Evolutionary conservation across 2,888 invertebrate genomes (phyloP).

Genomic region (Euzophera pinguis): DNA sequence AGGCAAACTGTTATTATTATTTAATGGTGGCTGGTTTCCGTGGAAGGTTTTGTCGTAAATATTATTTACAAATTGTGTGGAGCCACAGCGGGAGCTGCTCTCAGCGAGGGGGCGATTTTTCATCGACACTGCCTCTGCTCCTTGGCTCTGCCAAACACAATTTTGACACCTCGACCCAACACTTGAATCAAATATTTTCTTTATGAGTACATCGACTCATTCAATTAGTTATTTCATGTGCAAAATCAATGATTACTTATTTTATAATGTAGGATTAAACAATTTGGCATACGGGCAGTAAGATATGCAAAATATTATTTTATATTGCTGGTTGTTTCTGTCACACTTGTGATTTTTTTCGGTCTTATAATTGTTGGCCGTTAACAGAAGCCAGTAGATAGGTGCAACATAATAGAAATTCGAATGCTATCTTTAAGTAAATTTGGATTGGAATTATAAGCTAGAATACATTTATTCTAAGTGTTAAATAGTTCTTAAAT

Average conservation of each 20-base stretch:
- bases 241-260: not conserved
- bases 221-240: slow-evolving; percentile 13
- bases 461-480: too few relatives aligned
- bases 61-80: slow-evolving; percentile 70
- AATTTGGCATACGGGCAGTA: too few relatives aligned
- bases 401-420: too few relatives aligned
- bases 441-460: too few relatives aligned
- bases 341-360: too few relatives aligned
- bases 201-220: slow-evolving; percentile 60
- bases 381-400: too few relatives aligned
- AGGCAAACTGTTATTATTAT: slow-evolving; percentile 47
- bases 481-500: too few relatives aligned
- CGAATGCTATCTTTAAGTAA: too few relatives aligned
- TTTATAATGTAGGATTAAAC: too few relatives aligned
- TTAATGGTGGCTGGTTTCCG: slow-evolving; percentile 60
- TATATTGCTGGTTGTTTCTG: too few relatives aligned
- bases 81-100: slow-evolving; percentile 66
- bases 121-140: slow-evolving; percentile 66
- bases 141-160: slow-evolving; percentile 71
- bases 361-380: too few relatives aligned
- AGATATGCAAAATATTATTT: too few relatives aligned
- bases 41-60: slow-evolving; percentile 71
- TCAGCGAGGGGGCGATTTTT: slow-evolving; percentile 76
- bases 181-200: slow-evolving; percentile 68
- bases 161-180: slow-evolving; percentile 72